Conservation (phyloP, 2,113 vertebrate genomes). For the Parotia lawesii region DNA sequence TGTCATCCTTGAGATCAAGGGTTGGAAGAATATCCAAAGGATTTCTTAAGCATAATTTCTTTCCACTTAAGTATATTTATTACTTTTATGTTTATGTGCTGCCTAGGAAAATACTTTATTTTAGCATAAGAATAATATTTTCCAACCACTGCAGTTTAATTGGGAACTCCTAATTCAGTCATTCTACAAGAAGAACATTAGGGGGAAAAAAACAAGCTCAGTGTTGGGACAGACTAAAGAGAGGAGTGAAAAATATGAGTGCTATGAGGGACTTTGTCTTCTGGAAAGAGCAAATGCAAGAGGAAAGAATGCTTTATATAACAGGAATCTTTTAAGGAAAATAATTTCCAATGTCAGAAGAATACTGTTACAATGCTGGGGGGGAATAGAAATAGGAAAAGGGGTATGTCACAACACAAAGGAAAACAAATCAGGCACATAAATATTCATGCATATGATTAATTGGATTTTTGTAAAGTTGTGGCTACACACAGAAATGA, state of each 20-base stretch:
- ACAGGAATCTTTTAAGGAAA: not conserved
- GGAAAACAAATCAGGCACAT: not conserved
- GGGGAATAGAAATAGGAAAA: not conserved
- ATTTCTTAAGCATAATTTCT: constrained; percentile 30
- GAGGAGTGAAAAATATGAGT: not conserved
- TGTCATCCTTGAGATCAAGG: constrained; percentile 2
- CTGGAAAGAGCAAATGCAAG: not conserved
- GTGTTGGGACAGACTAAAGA: not conserved
- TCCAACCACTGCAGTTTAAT: constrained; percentile 39
- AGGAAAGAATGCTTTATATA: not conserved
- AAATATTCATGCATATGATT: not conserved
- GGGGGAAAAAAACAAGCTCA: not conserved
- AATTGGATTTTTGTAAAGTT: not conserved
- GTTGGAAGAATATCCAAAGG: constrained; percentile 6
- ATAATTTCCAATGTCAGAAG: not conserved
- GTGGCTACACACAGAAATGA: not conserved
- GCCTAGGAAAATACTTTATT: constrained; percentile 46
- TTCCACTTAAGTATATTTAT: constrained; percentile 49
- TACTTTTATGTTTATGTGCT: constrained; percentile 32
- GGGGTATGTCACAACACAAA: not conserved
- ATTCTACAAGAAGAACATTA: not conserved
- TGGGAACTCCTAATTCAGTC: constrained; percentile 31
- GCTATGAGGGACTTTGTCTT: not conserved
- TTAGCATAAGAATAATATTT: constrained; percentile 43
- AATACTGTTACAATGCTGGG: not conserved